phyloP scores from a whole-genome alignment of 2,797 vertebrate species.

The Alexandromys oeconomus region DNA sequence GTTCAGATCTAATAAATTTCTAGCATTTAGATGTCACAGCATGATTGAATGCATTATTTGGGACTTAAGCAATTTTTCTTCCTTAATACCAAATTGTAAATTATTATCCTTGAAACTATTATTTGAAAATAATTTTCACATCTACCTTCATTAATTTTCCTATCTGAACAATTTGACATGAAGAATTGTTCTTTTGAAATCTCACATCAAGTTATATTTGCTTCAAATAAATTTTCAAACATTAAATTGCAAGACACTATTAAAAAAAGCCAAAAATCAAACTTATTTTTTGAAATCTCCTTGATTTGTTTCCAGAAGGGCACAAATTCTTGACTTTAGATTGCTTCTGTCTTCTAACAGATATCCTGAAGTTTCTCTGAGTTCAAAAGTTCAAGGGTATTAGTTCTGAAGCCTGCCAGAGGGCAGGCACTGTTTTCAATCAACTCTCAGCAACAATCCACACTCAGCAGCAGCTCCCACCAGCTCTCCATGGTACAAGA shows the following conservation, averaged over 20 bases:
- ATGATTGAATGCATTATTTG: slow-evolving; percentile 61
- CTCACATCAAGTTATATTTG: slow-evolving; percentile 46
- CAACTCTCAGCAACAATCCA: slow-evolving; percentile 69
- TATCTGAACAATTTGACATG: slow-evolving; percentile 52
- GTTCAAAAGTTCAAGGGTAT: slow-evolving; percentile 89
- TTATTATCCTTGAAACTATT: slow-evolving; percentile 48
- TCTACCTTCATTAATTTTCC: neutral
- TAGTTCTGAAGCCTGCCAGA: slow-evolving; percentile 80
- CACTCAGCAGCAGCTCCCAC: slow-evolving; percentile 13
- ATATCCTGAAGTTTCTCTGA: slow-evolving; percentile 84
- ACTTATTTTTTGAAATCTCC: slow-evolving; percentile 60
- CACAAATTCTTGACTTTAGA: slow-evolving; percentile 82
- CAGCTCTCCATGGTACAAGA: neutral
- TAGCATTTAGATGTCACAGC: slow-evolving; percentile 47
- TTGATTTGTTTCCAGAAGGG: slow-evolving; percentile 84
- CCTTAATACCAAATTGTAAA: slow-evolving; percentile 43
- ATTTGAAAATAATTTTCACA: slow-evolving; percentile 58
- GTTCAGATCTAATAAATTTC: slow-evolving; percentile 66
- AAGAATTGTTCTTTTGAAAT: slow-evolving; percentile 20
- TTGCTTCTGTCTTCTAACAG: slow-evolving; percentile 85
- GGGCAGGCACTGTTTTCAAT: slow-evolving; percentile 84
- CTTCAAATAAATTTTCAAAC: slow-evolving; percentile 74
- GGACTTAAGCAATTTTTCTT: neutral
- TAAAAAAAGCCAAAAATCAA: slow-evolving; percentile 70
- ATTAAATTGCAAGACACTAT: slow-evolving; percentile 63